Percentiles rank a stretch among this genome's conserved stretches.
Evolutionary conservation across 2,113 vertebrate genomes (phyloP).

Genomic region (Neodontobutis hainanensis): DNA sequence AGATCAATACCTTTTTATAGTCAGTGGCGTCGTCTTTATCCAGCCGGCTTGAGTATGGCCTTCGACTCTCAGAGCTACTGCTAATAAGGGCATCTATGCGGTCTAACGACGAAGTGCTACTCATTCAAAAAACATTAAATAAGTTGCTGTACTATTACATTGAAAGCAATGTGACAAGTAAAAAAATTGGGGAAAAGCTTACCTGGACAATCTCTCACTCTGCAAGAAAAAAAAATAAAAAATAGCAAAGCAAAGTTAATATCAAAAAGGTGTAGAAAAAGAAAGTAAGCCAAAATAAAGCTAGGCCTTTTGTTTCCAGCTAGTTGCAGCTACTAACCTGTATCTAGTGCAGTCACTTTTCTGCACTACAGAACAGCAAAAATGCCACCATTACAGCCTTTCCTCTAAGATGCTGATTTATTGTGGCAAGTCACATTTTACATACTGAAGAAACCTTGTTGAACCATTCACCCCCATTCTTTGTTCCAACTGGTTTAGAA

Average conservation of each 20-base stretch:
- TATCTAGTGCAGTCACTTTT: conserved; percentile 1
- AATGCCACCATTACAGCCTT: too few relatives aligned
- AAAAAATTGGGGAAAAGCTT: conserved; percentile 64
- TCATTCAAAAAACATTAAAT: conserved; percentile 80
- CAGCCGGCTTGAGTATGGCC: conserved; percentile 86
- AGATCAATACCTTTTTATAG: conserved; percentile 90
- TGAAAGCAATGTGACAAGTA: neutral
- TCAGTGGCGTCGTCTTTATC: conserved; percentile 92
- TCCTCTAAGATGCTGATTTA: too few relatives aligned
- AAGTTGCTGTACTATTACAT: neutral
- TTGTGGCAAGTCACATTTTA: too few relatives aligned
- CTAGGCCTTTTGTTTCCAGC: neutral
- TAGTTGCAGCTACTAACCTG: conserved; percentile 1
- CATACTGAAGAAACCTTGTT: too few relatives aligned
- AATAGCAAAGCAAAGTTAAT: conserved; percentile 5
- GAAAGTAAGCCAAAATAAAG: neutral
- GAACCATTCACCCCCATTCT: too few relatives aligned
- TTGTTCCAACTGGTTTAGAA: too few relatives aligned
- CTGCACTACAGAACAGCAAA: conserved; percentile 3
- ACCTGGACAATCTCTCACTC: conserved; percentile 90
- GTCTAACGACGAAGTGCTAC: conserved; percentile 80
- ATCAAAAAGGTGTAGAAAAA: neutral
- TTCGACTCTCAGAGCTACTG: conserved; percentile 86
- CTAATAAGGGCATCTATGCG: conserved; percentile 83
- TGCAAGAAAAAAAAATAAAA: conserved; percentile 74